Evolutionary conservation across 2,113 vertebrate species (phyloP).

Genomic region (Salminus brasiliensis): DNA sequence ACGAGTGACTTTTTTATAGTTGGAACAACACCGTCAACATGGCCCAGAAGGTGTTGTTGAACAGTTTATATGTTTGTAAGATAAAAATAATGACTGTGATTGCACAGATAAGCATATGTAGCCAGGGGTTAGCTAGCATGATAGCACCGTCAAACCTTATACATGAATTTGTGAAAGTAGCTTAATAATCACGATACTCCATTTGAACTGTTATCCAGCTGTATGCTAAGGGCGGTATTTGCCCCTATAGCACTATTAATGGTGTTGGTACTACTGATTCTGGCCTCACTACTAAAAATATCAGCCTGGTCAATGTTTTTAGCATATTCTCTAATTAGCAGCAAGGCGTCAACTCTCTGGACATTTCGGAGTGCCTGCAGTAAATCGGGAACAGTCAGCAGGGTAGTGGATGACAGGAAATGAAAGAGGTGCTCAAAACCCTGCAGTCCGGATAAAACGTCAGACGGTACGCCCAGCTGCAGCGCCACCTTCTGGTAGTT

Average conservation of each 20-base stretch:
- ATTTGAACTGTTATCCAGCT: background rate
- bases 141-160: no score
- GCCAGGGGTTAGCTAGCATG: no score
- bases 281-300: background rate
- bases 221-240: background rate
- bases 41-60: no score
- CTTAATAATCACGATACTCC: no score
- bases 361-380: constrained; percentile 59
- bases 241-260: background rate
- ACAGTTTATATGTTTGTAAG: no score
- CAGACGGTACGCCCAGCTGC: constrained; percentile 52
- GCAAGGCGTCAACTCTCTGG: constrained; percentile 58
- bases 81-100: no score
- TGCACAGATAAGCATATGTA: no score
- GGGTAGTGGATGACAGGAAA: constrained; percentile 30
- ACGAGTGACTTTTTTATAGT: background rate
- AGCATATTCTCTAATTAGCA: constrained; percentile 60
- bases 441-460: constrained; percentile 32
- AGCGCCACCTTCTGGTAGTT: constrained; percentile 64
- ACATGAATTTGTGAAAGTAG: no score
- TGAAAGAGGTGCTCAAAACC: constrained; percentile 52
- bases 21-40: no score
- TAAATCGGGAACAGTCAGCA: constrained; percentile 42
- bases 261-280: no score
- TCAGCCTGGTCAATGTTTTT: no score